Evolutionary conservation across 2,888 invertebrate genomes (phyloP).

Genomic region (Rutpela maculata): DNA sequence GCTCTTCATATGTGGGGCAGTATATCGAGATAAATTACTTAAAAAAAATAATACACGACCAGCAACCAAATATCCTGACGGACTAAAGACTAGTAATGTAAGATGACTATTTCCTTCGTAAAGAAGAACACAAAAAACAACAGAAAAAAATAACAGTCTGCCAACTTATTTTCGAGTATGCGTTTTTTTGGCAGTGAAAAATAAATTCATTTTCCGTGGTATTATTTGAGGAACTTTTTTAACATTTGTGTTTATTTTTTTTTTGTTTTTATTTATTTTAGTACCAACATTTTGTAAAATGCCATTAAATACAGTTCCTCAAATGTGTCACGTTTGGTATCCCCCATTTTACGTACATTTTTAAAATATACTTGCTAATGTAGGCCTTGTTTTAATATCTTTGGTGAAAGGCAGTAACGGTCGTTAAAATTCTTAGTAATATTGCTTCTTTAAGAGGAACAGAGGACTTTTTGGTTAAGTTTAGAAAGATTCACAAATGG

Average conservation of each 20-base stretch:
- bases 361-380: background rate
- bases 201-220: conserved; percentile 20
- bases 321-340: conserved; percentile 13
- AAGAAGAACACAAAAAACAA: conserved; percentile 63
- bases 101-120: conserved; percentile 61
- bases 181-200: conserved; percentile 44
- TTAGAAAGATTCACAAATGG: no score
- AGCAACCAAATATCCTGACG: conserved; percentile 65
- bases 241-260: background rate
- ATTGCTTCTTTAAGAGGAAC: no score
- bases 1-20: background rate
- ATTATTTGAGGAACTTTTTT: conserved; percentile 29
- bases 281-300: conserved; percentile 7
- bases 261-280: conserved; percentile 9
- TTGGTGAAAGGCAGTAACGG: no score
- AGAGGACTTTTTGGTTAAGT: no score
- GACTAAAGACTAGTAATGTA: conserved; percentile 69
- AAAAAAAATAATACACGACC: conserved; percentile 61
- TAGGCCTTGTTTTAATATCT: background rate
- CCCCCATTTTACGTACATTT: conserved; percentile 12
- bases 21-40: conserved; percentile 22
- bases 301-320: conserved; percentile 16
- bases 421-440: no score
- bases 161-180: conserved; percentile 43
- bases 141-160: conserved; percentile 55